These are phyloP conservation scores for Trididemnum nubilum DNA, from an alignment of 23 tunicate species.

Conservation along the genomic window DNA sequence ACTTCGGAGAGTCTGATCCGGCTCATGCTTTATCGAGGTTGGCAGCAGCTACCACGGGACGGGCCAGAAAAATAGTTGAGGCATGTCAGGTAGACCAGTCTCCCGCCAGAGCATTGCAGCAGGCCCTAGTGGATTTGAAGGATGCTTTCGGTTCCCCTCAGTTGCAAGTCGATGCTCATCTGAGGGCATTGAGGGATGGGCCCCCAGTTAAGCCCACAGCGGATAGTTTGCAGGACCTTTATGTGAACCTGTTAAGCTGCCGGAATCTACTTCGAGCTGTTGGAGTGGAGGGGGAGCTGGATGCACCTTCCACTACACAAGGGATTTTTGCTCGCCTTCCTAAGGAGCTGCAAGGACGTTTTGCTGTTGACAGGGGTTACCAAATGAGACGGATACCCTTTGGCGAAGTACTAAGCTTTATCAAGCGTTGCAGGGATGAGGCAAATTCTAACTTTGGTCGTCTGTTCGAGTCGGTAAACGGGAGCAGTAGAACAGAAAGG, in stretches of 20 bases:
- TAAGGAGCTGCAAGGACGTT: not conserved
- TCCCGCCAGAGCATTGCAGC: not conserved
- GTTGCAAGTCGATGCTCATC: not conserved
- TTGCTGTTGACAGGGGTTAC: not conserved
- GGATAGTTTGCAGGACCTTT: not conserved
- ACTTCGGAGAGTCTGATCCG: not conserved
- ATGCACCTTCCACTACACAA: not conserved
- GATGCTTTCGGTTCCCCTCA: not conserved
- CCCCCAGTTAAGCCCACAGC: not conserved
- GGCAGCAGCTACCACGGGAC: not conserved
- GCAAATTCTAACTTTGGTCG: slow-evolving; percentile 12
- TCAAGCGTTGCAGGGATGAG: not conserved
- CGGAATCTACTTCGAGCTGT: not conserved
- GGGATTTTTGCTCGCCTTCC: not conserved
- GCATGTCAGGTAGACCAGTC: not conserved
- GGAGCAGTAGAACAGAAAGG: no score
- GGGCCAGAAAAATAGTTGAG: not conserved
- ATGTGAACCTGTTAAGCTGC: not conserved
- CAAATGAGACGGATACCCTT: slow-evolving; percentile 9
- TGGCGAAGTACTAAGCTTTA: not conserved
- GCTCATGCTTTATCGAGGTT: not conserved
- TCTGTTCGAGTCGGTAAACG: not conserved
- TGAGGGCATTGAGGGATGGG: not conserved
- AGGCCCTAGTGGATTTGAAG: not conserved
- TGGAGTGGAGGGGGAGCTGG: not conserved